phyloP scores from a whole-genome alignment of 2,113 vertebrate genomes.

The Peromyscus polionotus region DNA sequence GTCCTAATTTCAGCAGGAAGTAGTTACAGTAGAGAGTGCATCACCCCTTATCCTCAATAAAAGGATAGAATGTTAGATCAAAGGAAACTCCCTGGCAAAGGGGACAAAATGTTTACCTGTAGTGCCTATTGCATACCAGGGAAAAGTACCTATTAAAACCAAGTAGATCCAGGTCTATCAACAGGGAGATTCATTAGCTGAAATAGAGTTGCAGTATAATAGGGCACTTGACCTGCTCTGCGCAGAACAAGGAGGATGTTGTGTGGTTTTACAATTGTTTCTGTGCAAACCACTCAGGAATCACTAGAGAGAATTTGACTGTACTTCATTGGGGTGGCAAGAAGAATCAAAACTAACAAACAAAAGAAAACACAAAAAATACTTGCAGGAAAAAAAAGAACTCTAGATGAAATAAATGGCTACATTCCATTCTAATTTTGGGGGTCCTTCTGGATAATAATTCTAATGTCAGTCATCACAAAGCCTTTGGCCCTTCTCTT shows the following conservation, averaged over 20 bases:
- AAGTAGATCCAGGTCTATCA: not conserved
- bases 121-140: not conserved
- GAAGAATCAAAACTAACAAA: not conserved
- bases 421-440: not conserved
- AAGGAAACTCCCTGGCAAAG: not conserved
- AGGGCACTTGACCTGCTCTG: not conserved
- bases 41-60: not conserved
- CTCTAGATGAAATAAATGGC: not conserved
- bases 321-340: not conserved
- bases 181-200: not conserved
- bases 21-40: not conserved
- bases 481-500: not conserved
- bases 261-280: not conserved
- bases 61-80: not conserved
- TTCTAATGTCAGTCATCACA: not conserved
- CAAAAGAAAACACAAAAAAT: not conserved
- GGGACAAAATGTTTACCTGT: not conserved
- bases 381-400: not conserved
- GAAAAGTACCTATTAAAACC: not conserved
- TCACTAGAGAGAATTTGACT: not conserved
- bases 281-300: not conserved
- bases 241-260: not conserved
- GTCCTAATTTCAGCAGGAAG: not conserved
- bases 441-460: not conserved
- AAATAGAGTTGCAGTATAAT: not conserved